These are phyloP conservation scores for Plecturocebus donacophilus DNA, from an alignment of 2,113 vertebrate species.

Conservation along the genomic window DNA sequence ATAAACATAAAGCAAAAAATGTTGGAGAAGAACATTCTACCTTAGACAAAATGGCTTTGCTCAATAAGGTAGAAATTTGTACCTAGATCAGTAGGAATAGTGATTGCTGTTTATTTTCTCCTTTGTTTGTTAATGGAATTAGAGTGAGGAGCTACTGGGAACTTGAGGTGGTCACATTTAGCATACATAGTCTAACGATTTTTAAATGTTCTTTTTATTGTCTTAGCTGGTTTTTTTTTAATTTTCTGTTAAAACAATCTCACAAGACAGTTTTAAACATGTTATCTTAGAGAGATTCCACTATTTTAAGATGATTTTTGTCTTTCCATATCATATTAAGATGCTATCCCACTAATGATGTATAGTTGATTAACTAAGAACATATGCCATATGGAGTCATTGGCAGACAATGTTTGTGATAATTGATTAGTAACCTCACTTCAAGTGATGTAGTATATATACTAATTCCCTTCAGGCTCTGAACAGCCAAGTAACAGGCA, in stretches of 20 bases:
- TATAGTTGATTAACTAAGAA: not conserved
- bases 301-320: not conserved
- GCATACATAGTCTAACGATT: not conserved
- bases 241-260: not conserved
- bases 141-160: not conserved
- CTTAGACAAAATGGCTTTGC: not conserved
- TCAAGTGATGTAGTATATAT: not conserved
- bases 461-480: conserved; percentile 27
- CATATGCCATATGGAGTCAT: conserved; percentile 42
- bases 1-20: not conserved
- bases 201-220: not conserved
- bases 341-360: not conserved
- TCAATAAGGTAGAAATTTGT: not conserved
- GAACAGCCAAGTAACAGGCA: not conserved
- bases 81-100: not conserved
- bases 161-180: not conserved
- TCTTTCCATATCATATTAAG: conserved; percentile 15
- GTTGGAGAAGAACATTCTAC: not conserved
- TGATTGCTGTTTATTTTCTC: not conserved
- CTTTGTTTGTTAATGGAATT: not conserved
- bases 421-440: conserved; percentile 41
- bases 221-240: not conserved
- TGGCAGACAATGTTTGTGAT: conserved; percentile 36
- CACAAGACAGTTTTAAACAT: not conserved
- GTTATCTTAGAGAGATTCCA: not conserved